phyloP scores from a whole-genome alignment of 2,888 invertebrate genomes.

The Hylaea fasciaria region DNA sequence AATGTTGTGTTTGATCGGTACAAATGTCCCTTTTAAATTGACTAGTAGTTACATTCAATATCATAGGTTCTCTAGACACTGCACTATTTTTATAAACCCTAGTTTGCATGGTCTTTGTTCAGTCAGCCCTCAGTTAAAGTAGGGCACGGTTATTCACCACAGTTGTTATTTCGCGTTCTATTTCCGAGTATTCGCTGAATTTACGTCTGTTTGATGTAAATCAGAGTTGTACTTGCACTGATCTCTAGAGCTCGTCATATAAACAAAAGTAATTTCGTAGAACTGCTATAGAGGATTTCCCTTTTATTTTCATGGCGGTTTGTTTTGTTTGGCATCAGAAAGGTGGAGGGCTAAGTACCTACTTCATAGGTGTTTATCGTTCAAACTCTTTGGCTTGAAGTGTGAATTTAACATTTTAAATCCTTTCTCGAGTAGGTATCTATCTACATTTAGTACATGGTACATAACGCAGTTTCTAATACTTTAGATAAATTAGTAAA shows the following conservation, averaged over 20 bases:
- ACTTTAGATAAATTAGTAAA: no score
- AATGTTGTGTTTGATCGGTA: no score
- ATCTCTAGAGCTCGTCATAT: conserved; percentile 6
- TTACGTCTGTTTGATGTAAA: conserved; percentile 16
- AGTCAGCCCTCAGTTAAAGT: conserved; percentile 9
- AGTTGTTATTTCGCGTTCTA: conserved; percentile 38
- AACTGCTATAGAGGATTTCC: conserved; percentile 1
- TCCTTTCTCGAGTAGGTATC: no score
- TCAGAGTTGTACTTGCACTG: conserved; percentile 5
- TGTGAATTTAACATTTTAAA: no score
- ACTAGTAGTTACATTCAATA: not conserved
- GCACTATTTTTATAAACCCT: not conserved
- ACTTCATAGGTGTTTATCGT: no score
- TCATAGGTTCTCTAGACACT: not conserved
- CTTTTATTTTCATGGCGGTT: conserved; percentile 1
- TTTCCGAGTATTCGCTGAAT: conserved; percentile 27
- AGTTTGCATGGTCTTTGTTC: conserved; percentile 1
- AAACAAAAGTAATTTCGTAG: not conserved
- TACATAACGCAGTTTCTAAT: no score
- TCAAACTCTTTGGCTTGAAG: no score
- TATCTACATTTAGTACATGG: no score
- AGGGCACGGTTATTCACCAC: conserved; percentile 21
- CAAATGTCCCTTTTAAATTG: no score
- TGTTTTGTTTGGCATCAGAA: not conserved
- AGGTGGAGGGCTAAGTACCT: no score